Evolutionary conservation across 2,113 vertebrate species (phyloP), one percentile per base, ranked within the genome.

Genomic region (Corythornis cristatus): DNA sequence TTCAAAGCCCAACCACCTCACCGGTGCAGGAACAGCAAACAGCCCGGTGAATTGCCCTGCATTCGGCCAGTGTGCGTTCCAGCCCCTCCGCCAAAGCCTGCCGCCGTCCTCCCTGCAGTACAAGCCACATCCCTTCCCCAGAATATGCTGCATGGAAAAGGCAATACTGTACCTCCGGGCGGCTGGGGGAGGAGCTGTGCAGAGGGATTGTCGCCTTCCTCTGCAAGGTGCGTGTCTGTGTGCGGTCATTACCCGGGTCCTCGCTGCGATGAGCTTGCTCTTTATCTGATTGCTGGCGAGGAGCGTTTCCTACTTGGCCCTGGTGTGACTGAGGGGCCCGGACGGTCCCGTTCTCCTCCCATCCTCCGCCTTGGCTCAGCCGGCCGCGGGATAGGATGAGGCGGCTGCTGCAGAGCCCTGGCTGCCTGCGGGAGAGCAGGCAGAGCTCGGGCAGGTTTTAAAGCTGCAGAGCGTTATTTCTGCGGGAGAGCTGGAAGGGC

Each of bases 281-380:
- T 96, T 95, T 95, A 95, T 97, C 97, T 97, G 98, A 97, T 92
- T 93, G 77, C 97, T 96, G 96, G 91, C 96, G 97, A 95, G 95
- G 97, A 98, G 97, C 94, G 92, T 93, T 94, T 98, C 97, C 98
- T 98, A 98, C 97, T 98, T 98, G 96, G 98, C 97, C 98, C 98
- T 98, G 98, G 98, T 98, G 97, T 97, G 97, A 95, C 97, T 92
- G 98, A 98, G 98, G 97, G 98, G 98, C 98, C 97, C 98, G 97
- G 98, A 96, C 96, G 98, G 98, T 96, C 98, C 99, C 99, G 99
- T 99, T 97, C 97, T 98, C 97, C 98, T 98, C 98, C 99, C 99
- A 99, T 99, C 98, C 98, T 99, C 98, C 98, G 98, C 98, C 96
- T 96, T 93, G 94, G 96, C 97, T 96, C 89, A 76, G 92, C 84